A percentile compares a stretch with the other conserved stretches of the same genome.
Conservation (phyloP, 2,888 invertebrate species). For the Sceliomorpha sp. region DNA sequence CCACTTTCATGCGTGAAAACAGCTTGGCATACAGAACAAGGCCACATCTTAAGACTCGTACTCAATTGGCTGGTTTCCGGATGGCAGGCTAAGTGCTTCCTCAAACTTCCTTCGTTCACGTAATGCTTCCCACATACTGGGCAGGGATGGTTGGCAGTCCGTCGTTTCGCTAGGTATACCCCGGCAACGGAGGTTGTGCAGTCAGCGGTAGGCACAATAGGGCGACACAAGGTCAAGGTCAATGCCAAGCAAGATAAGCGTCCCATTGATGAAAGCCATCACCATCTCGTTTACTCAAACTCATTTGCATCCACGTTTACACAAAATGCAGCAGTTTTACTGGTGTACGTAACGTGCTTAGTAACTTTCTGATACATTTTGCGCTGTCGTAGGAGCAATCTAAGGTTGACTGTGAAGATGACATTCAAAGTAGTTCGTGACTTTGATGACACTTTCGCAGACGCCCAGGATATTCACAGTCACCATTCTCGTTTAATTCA, state of each 20-base stretch:
- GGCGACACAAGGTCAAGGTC: constrained; percentile 80
- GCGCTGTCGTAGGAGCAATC: too few relatives aligned
- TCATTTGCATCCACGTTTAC: constrained; percentile 31
- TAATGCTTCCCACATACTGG: constrained; percentile 97
- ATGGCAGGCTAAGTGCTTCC: constrained; percentile 96
- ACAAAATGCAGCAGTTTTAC: constrained; percentile 34
- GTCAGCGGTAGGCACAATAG: constrained; percentile 81
- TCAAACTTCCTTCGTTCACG: constrained; percentile 95
- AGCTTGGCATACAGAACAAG: constrained; percentile 96
- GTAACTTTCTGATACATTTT: constrained; percentile 12
- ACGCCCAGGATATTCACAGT: too few relatives aligned
- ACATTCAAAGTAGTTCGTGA: too few relatives aligned
- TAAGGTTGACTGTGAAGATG: too few relatives aligned
- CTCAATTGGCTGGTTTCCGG: constrained; percentile 94
- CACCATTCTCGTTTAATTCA: too few relatives aligned
- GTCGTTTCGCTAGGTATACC: constrained; percentile 93
- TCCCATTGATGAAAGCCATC: constrained; percentile 70
- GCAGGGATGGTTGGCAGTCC: constrained; percentile 96
- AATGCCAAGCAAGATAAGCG: constrained; percentile 80
- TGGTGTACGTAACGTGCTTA: background rate
- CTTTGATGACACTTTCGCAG: too few relatives aligned
- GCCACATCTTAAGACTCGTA: constrained; percentile 96
- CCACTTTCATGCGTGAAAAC: constrained; percentile 97
- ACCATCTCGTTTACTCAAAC: constrained; percentile 46
- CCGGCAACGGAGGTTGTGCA: constrained; percentile 81